Conservation (phyloP, 2,888 invertebrate genomes). For the Perizoma affinitatum region DNA sequence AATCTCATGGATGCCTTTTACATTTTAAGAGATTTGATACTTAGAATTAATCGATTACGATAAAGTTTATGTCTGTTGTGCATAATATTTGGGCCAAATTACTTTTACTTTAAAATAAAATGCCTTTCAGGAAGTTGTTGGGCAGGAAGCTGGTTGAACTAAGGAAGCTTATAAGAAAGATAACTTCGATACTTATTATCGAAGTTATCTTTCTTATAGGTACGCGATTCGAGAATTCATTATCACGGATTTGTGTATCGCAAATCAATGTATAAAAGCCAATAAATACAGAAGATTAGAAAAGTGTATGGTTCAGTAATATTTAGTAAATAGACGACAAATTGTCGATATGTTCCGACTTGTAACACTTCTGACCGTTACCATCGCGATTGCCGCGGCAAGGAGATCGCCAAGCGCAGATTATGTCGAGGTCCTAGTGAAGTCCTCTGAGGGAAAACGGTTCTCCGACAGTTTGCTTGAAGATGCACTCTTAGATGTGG, state of each 20-base stretch:
- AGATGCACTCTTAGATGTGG: conserved; percentile 60
- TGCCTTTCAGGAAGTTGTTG: background rate
- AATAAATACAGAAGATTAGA: too few relatives aligned
- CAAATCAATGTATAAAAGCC: conserved; percentile 3
- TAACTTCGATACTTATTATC: conserved; percentile 4
- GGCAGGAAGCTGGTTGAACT: too few relatives aligned
- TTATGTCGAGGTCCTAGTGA: conserved; percentile 44
- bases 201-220: too few relatives aligned
- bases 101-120: background rate
- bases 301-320: conserved; percentile 3
- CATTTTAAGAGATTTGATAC: too few relatives aligned
- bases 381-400: conserved; percentile 42
- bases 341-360: conserved; percentile 44
- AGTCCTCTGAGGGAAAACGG: conserved; percentile 35
- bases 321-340: conserved; percentile 30
- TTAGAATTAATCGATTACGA: too few relatives aligned
- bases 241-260: conserved; percentile 8
- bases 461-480: conserved; percentile 51
- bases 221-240: background rate
- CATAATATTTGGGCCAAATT: background rate
- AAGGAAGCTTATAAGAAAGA: conserved; percentile 1
- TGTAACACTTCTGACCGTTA: conserved; percentile 41
- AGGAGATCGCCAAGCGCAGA: conserved; percentile 57
- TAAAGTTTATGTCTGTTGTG: too few relatives aligned
- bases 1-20: too few relatives aligned